Base-by-base conservation (phyloP, 2,888 invertebrate species). In the Hipparchia semele region DNA sequence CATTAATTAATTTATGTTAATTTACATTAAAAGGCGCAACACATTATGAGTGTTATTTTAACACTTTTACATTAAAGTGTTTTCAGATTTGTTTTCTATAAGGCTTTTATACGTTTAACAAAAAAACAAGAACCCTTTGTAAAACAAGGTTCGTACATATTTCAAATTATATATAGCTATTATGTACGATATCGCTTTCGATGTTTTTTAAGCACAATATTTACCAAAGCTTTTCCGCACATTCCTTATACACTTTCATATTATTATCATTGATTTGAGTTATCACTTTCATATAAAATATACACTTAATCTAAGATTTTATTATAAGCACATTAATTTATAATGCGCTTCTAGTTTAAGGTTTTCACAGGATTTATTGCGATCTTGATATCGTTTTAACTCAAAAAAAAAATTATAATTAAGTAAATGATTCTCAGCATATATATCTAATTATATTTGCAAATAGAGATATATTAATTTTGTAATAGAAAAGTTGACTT, bases 61-160 rank as follows among this genome's bases (percentile, higher is more conserved):
- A 68, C 68, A 68, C 68, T 67, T 68, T 71, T 68, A 61, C 67
- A 45, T 68, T 68, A 68, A 68, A 72, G 72, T 72, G 72, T 39
- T 54, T 46, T 60, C 51, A 10, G 62, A 46, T 49, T 46, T 62
- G 62, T n/a, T 46, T 64, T 51, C 9, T 23, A 51, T 65, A 51
- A 33, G 60, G 68, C 72, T 56, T 23, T 72, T 60, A 9, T 46
- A 53, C 51, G 60, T 45, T 65, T 64, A 58, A 23, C 60, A 72
- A 75, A 69, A 70, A 70, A 60, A 71, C 67, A 61, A 60, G 68
- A 75, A 87, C 83, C 89, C 90, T 89, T 90, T 88, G 77, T 80
- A 82, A 81, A 80, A 83, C 89, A 90, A 91, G 91, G 91, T 91
- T 87, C 84, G 90, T 90, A 87, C 80, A 79, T 79, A 79, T 83